Conservation (phyloP, 2,888 invertebrate genomes). For the Myopa tessellatipennis region DNA sequence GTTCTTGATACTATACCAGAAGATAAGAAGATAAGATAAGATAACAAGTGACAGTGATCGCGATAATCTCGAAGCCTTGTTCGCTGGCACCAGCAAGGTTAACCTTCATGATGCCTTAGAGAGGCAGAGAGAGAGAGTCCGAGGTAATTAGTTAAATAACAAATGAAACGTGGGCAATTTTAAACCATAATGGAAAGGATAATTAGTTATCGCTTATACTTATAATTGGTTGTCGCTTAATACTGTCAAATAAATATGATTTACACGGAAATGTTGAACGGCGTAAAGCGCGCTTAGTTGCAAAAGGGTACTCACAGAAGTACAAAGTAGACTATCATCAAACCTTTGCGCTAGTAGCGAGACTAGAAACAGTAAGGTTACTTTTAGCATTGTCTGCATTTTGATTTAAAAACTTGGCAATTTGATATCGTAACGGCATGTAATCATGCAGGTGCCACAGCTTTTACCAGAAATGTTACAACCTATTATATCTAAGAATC, state of each 20-base stretch:
- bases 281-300: conserved; percentile 38
- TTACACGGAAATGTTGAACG: conserved; percentile 35
- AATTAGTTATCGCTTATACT: no score
- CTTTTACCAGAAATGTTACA: no score
- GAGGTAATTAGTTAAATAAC: conserved; percentile 39
- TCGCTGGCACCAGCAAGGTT: conserved; percentile 20
- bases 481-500: no score
- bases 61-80: no score
- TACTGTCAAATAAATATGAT: conserved; percentile 41
- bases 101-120: conserved; percentile 36
- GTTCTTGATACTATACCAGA: no score
- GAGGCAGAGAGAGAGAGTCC: conserved; percentile 35
- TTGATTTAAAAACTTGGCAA: conserved; percentile 8
- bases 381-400: conserved; percentile 10
- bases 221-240: conserved; percentile 44
- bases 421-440: conserved; percentile 1
- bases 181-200: conserved; percentile 19
- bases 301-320: no score
- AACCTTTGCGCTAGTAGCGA: no score
- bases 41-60: no score
- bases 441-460: neutral
- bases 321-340: no score
- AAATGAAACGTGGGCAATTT: conserved; percentile 41
- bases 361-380: no score
- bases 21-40: no score